phyloP scores from a whole-genome alignment of 2,888 invertebrate species.

The Athalia circularis region DNA sequence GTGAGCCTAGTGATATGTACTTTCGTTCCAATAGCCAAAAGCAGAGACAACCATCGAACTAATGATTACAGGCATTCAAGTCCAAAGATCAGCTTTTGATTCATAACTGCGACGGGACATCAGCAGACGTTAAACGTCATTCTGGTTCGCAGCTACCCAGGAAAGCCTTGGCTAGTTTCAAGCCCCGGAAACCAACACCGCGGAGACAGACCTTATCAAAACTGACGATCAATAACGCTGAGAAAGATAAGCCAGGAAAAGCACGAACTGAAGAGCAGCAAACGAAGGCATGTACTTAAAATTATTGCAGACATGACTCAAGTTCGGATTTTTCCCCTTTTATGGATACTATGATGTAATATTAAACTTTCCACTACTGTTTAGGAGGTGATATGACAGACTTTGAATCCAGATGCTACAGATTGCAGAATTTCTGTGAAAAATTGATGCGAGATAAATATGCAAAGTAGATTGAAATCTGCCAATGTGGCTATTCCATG shows the following conservation, averaged over 20 bases:
- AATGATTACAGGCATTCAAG: conserved; percentile 63
- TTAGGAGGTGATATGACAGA: too few species aligned
- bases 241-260: conserved; percentile 67
- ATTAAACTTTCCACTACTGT: not conserved
- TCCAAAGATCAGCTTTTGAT: conserved; percentile 68
- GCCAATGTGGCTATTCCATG: too few species aligned
- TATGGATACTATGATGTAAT: not conserved
- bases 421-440: too few species aligned
- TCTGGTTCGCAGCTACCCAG: conserved; percentile 68
- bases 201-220: conserved; percentile 68
- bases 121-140: conserved; percentile 63
- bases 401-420: too few species aligned
- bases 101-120: conserved; percentile 68
- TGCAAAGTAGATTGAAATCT: too few species aligned
- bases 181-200: conserved; percentile 69
- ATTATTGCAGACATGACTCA: not conserved
- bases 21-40: not conserved
- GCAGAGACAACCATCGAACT: not conserved
- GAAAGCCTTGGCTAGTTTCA: conserved; percentile 70
- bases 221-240: conserved; percentile 57
- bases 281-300: conserved; percentile 57
- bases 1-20: conserved; percentile 48
- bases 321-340: not conserved
- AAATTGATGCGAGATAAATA: too few species aligned
- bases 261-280: conserved; percentile 62